Evolutionary conservation across 2,888 invertebrate genomes (phyloP).

Genomic region (Hyles lineata): DNA sequence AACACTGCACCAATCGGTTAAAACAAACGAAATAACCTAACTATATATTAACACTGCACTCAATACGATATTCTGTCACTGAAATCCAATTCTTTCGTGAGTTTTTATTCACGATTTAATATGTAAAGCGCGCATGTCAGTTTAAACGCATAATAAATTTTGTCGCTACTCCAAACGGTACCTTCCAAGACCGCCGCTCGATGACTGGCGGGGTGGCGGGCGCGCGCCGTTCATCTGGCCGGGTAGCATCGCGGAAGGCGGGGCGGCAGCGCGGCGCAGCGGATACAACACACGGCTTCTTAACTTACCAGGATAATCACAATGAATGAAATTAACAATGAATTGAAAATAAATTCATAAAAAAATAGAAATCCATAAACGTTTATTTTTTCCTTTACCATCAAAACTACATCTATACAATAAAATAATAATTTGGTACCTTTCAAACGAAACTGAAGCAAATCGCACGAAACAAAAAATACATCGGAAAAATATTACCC

Average conservation of each 20-base stretch:
- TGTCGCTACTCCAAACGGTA: slow-evolving; percentile 44
- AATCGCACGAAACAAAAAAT: not conserved
- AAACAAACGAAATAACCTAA: slow-evolving; percentile 62
- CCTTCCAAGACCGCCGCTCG: slow-evolving; percentile 72
- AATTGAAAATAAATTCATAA: not conserved
- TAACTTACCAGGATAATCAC: slow-evolving; percentile 53
- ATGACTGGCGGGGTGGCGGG: slow-evolving; percentile 70
- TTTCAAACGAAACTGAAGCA: no score
- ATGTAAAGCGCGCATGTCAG: slow-evolving; percentile 76
- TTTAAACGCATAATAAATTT: slow-evolving; percentile 54
- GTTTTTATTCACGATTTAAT: slow-evolving; percentile 76
- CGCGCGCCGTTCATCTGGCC: slow-evolving; percentile 60
- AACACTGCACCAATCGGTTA: slow-evolving; percentile 80
- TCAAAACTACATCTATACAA: no score
- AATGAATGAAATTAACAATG: slow-evolving; percentile 54
- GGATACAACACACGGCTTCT: slow-evolving; percentile 42
- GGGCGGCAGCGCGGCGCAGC: slow-evolving; percentile 45
- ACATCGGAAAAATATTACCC: not conserved
- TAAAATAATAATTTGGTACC: no score
- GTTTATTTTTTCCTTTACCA: no score
- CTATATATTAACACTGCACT: slow-evolving; percentile 67
- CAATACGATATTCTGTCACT: slow-evolving; percentile 69
- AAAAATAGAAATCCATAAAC: not conserved
- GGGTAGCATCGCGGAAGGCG: slow-evolving; percentile 49
- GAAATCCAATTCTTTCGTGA: slow-evolving; percentile 74